Evolutionary conservation across 2,797 vertebrate genomes (phyloP).

Genomic region (Varecia variegata): DNA sequence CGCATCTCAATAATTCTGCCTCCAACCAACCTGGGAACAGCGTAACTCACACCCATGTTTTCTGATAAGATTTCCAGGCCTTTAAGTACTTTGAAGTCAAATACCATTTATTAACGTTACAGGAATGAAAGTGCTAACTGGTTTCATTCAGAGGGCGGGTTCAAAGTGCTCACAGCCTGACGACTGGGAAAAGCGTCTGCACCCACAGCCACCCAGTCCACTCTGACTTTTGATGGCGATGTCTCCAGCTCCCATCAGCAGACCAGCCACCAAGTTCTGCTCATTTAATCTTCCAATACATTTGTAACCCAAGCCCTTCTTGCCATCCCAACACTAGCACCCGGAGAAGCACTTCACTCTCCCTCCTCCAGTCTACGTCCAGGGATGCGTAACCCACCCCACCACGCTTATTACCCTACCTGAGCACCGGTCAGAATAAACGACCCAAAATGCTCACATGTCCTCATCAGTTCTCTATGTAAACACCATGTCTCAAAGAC

Average conservation of each 20-base stretch:
- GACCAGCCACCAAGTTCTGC: not conserved
- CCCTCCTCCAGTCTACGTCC: not conserved
- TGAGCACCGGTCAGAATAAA: not conserved
- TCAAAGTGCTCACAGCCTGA: not conserved
- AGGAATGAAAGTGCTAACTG: not conserved
- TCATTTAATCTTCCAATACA: fast-evolving
- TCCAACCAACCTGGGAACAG: fast-evolving
- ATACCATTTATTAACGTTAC: not conserved
- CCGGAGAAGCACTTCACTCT: fast-evolving
- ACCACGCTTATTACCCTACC: not conserved
- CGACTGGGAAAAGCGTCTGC: not conserved
- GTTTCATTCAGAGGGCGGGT: not conserved
- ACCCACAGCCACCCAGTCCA: too few species aligned
- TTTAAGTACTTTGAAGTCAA: not conserved
- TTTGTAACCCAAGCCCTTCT: not conserved
- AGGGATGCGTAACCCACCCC: not conserved
- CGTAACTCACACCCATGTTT: fast-evolving
- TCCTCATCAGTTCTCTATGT: not conserved
- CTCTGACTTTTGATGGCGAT: fast-evolving
- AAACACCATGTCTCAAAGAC: not conserved
- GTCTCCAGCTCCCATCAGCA: fast-evolving
- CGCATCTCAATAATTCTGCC: fast-evolving
- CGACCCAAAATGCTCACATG: fast-evolving
- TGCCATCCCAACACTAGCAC: fast-evolving
- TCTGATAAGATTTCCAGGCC: too few species aligned